phyloP scores from a whole-genome alignment of 2,888 invertebrate species.

The Oligia strigilis region DNA sequence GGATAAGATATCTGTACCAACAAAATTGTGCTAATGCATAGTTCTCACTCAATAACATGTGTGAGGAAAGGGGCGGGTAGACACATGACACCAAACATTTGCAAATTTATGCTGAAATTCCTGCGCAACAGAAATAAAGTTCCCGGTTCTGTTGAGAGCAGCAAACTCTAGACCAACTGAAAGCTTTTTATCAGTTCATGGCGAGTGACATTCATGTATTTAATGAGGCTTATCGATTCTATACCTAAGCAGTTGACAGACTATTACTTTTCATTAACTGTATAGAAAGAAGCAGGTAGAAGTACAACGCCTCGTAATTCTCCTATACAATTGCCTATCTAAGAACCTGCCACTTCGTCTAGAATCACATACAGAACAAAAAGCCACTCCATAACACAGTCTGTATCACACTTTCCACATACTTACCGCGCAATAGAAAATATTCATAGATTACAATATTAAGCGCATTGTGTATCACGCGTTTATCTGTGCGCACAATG shows the following conservation, averaged over 20 bases:
- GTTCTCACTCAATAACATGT: slow-evolving; percentile 54
- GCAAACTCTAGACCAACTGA: not conserved
- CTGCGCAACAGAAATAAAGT: not conserved
- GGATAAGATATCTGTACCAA: slow-evolving; percentile 69
- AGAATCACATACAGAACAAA: slow-evolving; percentile 28
- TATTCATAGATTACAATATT: slow-evolving; percentile 65
- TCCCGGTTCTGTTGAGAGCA: not conserved
- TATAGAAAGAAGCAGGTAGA: not conserved
- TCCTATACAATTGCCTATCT: not conserved
- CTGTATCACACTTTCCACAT: slow-evolving; percentile 49
- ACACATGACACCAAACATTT: slow-evolving; percentile 44
- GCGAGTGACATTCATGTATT: not conserved
- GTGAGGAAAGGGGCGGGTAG: slow-evolving; percentile 26
- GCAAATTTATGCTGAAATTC: not conserved
- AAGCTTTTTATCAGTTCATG: not conserved
- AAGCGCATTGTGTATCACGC: slow-evolving; percentile 69
- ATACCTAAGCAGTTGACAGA: not conserved
- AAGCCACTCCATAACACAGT: not conserved
- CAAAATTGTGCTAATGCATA: slow-evolving; percentile 58
- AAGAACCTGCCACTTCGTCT: not conserved
- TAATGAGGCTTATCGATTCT: not conserved
- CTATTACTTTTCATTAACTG: not conserved
- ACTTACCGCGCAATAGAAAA: slow-evolving; percentile 54
- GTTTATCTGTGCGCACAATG: slow-evolving; percentile 82
- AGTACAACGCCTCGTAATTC: not conserved